These are phyloP conservation scores for Melieria picta DNA, from an alignment of 2,888 invertebrate genomes.

Conservation along the genomic window DNA sequence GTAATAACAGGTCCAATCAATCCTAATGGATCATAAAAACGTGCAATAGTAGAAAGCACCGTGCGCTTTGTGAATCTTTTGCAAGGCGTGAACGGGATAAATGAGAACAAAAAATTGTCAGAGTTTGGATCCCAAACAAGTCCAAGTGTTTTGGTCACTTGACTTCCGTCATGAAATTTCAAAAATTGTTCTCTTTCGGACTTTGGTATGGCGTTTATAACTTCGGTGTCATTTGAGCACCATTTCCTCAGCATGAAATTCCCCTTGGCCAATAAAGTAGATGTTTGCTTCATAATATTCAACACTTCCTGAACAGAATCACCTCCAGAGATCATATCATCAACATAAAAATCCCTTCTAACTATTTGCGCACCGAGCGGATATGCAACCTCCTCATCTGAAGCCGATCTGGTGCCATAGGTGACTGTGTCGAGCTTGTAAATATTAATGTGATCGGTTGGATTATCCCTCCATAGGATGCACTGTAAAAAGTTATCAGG, in stretches of 20 bases:
- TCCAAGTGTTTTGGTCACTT: slow-evolving; percentile 36
- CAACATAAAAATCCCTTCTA: slow-evolving; percentile 23
- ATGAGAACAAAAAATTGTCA: slow-evolving; percentile 32
- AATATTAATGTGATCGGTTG: slow-evolving; percentile 24
- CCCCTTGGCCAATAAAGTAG: not conserved
- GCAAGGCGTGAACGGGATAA: slow-evolving; percentile 13
- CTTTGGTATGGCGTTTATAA: slow-evolving; percentile 25
- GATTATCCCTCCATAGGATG: slow-evolving; percentile 32
- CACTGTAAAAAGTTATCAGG: slow-evolving; percentile 34
- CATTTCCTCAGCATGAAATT: slow-evolving; percentile 28
- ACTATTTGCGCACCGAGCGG: slow-evolving; percentile 15
- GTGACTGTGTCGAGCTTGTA: slow-evolving; percentile 31
- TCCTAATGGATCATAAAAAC: slow-evolving; percentile 29
- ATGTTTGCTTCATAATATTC: slow-evolving; percentile 13
- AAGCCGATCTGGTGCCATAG: slow-evolving; percentile 23
- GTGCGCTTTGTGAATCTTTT: slow-evolving; percentile 7
- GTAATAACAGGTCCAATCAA: slow-evolving; percentile 29
- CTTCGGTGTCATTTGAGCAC: slow-evolving; percentile 19
- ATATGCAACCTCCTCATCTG: slow-evolving; percentile 10
- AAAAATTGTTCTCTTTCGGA: slow-evolving; percentile 29
- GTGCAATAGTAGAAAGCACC: slow-evolving; percentile 22
- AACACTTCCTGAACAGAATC: slow-evolving; percentile 18
- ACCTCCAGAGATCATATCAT: slow-evolving; percentile 10
- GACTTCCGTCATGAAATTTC: slow-evolving; percentile 32
- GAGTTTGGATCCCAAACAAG: slow-evolving; percentile 31